A percentile compares a stretch with the other conserved stretches of the same genome.
Conservation (phyloP, 2,113 vertebrate species). For the Tauraco erythrolophus region DNA sequence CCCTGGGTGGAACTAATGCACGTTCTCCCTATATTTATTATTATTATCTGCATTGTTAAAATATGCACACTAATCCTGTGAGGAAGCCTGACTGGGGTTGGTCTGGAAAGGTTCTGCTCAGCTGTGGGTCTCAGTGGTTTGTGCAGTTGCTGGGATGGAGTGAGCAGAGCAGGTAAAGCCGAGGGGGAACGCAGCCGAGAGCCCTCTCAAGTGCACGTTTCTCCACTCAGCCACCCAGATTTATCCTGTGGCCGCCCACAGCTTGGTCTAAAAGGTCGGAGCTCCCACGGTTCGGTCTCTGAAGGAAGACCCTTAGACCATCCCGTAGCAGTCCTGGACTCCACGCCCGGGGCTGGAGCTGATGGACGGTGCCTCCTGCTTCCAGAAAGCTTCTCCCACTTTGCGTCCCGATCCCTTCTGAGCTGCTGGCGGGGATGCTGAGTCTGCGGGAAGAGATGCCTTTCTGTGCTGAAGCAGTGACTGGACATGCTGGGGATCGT, state of each 20-base stretch:
- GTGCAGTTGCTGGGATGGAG: neutral
- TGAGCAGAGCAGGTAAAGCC: neutral
- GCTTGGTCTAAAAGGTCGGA: neutral
- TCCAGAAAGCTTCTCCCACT: neutral
- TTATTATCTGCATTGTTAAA: neutral
- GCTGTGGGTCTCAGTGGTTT: neutral
- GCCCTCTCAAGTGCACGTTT: neutral
- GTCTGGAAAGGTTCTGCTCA: neutral
- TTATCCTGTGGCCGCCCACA: neutral
- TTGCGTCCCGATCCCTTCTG: neutral
- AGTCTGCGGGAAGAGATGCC: neutral
- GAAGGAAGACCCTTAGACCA: neutral
- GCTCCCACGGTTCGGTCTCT: accelerated
- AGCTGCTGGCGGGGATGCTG: neutral
- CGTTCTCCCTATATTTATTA: neutral
- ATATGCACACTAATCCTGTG: neutral
- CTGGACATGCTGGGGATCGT: neutral
- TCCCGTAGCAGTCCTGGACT: accelerated
- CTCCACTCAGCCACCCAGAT: neutral
- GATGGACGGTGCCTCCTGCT: accelerated
- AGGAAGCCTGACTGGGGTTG: neutral
- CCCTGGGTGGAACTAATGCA: neutral
- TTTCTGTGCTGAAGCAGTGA: neutral
- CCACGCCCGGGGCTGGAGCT: accelerated
- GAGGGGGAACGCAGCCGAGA: neutral